Evolutionary conservation across 2,113 vertebrate genomes (phyloP), one percentile per base, ranked within the genome.

Genomic region (Halichoeres trimaculatus): DNA sequence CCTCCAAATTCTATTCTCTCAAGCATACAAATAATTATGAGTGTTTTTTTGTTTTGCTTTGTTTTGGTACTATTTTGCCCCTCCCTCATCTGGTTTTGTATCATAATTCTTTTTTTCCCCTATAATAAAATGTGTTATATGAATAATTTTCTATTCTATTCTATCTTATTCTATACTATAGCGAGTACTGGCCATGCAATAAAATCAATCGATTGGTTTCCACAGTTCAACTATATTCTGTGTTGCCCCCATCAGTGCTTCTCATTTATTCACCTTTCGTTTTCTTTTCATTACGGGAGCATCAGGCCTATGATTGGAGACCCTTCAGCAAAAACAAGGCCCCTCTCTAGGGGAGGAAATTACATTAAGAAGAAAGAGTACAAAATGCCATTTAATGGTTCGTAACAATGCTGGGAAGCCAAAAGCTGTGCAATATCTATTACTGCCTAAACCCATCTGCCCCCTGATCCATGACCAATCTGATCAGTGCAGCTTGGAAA

Each of bases 401-500:
- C 86, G 60, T 85, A 90, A 90, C 90, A 86, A 74, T 74, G 40
- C 80, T 63, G 57, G 45, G 61, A 75, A 76, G 71, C 85, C 77
- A 81, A 69, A 57, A 74, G 87, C 70, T 40, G 70, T 56, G 59
- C 68, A 66, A 83, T 83, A 83, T 90, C 81, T 86, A 88, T 92
- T 90, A 83, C 85, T 82, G 78, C 83, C 80, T 66, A 81, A 90
- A 86, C 80, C 80, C 72, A 45, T 85, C 70, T 69, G 80, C 62
- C 61, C 72, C 77, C 57, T 89, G 90, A 91, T 90, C 92, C 89
- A 86, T 91, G 84, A 91, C 91, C 81, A 87, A 88, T 86, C 85
- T 87, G 85, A 88, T 91, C 76, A 82, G 76, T 45, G 77, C 68
- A 69, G 84, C 85, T 81, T 90, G 81, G 78, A 75, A 82, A 80